Evolutionary conservation across 2,888 invertebrate species (phyloP).

Genomic region (Drosophila colorata): DNA sequence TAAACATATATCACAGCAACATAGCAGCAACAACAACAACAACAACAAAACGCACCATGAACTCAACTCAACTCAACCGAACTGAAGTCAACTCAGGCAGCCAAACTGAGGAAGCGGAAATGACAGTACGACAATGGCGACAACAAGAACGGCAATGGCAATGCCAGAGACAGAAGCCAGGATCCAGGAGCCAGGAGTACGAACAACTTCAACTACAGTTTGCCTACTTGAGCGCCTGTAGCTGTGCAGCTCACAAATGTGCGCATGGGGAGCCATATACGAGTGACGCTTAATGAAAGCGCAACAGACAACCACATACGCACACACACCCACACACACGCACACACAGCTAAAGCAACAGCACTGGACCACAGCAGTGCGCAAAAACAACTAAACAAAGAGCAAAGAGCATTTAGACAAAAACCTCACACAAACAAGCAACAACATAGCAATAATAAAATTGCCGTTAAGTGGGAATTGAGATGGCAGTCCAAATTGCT

Average conservation of each 20-base stretch:
- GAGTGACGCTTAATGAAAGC: slow-evolving; percentile 79
- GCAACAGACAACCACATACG: slow-evolving; percentile 61
- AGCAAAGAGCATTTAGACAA: slow-evolving; percentile 23
- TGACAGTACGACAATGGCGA: slow-evolving; percentile 75
- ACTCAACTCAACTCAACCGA: slow-evolving; percentile 47
- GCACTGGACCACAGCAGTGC: slow-evolving; percentile 49
- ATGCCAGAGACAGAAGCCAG: slow-evolving; percentile 55
- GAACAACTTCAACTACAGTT: slow-evolving; percentile 56
- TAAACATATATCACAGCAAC: slow-evolving; percentile 65
- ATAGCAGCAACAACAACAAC: slow-evolving; percentile 35
- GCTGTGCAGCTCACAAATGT: slow-evolving; percentile 50
- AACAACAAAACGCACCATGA: slow-evolving; percentile 57
- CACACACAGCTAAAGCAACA: slow-evolving; percentile 9
- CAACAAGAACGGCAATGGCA: slow-evolving; percentile 70
- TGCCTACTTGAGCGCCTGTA: slow-evolving; percentile 54
- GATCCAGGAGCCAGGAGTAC: slow-evolving; percentile 8
- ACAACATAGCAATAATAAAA: slow-evolving; percentile 76
- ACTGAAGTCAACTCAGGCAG: slow-evolving; percentile 40
- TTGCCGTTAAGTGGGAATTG: slow-evolving; percentile 71
- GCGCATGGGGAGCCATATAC: slow-evolving; percentile 72
- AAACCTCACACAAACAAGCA: slow-evolving; percentile 26
- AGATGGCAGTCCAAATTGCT: slow-evolving; percentile 47
- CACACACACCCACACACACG: slow-evolving; percentile 4
- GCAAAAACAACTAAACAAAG: slow-evolving; percentile 41
- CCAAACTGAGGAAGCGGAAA: slow-evolving; percentile 73